A percentile compares a stretch with the other conserved stretches of the same genome.
Conservation (phyloP, 2,113 vertebrate genomes). For the Talpa occidentalis region DNA sequence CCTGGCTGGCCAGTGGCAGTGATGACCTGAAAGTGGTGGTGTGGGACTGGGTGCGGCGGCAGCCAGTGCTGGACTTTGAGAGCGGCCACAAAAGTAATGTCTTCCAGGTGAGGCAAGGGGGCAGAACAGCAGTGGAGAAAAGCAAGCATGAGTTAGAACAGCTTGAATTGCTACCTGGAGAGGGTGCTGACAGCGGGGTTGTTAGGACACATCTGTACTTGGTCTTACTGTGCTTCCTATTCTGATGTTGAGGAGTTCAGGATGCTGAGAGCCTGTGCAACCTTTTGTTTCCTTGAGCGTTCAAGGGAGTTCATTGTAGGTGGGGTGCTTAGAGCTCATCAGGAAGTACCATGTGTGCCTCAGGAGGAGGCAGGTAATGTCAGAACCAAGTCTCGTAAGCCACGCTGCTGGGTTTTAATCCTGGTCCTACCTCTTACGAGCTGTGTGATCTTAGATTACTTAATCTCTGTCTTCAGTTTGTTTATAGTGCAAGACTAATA, state of each 20-base stretch:
- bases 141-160: not conserved
- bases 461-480: not conserved
- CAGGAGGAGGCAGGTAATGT: not conserved
- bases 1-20: conserved; percentile 95
- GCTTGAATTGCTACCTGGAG: not conserved
- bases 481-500: not conserved
- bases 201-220: not conserved
- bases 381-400: not conserved
- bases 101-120: conserved; percentile 92
- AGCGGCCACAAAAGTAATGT: conserved; percentile 98
- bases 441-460: not conserved
- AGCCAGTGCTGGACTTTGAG: conserved; percentile 94
- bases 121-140: not conserved
- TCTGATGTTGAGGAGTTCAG: not conserved
- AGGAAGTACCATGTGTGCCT: not conserved
- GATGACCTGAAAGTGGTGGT: conserved; percentile 96
- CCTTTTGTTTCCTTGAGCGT: not conserved
- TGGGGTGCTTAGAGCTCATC: not conserved
- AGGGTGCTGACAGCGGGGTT: not conserved
- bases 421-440: not conserved
- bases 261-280: not conserved
- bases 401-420: not conserved
- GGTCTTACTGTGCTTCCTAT: not conserved
- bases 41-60: conserved; percentile 95
- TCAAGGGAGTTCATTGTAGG: not conserved